Percentiles rank a stretch among this genome's conserved stretches.
Evolutionary conservation across 1,140 invertebrate species (phyloP).

Genomic region (Drosophila repleta): DNA sequence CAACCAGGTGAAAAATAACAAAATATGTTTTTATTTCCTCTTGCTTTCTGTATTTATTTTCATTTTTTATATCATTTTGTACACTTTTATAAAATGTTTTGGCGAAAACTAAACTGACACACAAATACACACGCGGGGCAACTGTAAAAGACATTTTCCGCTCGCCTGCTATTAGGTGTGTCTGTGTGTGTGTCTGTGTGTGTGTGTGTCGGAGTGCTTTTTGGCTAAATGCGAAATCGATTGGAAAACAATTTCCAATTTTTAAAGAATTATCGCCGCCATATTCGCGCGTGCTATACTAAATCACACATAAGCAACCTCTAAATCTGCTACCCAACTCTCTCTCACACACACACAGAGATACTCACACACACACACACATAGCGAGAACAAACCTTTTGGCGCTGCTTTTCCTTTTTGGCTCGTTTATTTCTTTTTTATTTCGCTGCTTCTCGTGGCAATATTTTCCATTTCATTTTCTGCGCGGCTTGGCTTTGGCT

Average conservation of each 20-base stretch:
- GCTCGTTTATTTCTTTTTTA: conserved; percentile 78
- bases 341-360: conserved; percentile 28
- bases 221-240: conserved; percentile 84
- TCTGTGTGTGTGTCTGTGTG: conserved; percentile 7
- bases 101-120: conserved; percentile 25
- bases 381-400: conserved; percentile 54
- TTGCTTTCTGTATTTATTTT: neutral
- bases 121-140: conserved; percentile 30
- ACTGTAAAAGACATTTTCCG: conserved; percentile 60
- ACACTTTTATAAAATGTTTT: conserved; percentile 49
- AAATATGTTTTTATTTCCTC: conserved; percentile 45
- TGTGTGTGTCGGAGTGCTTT: conserved; percentile 68
- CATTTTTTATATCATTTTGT: conserved; percentile 27
- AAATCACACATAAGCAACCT: conserved; percentile 84
- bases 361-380: conserved; percentile 18
- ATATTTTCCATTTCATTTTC: conserved; percentile 82
- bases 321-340: conserved; percentile 79
- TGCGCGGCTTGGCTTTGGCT: conserved; percentile 79
- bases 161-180: conserved; percentile 3
- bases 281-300: conserved; percentile 83
- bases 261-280: conserved; percentile 84
- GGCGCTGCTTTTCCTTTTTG: conserved; percentile 73
- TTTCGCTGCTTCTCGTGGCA: conserved; percentile 60
- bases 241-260: conserved; percentile 84
- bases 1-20: conserved; percentile 75